A percentile compares a stretch with the other conserved stretches of the same genome.
These are phyloP conservation scores for Ramazzottius varieornatus DNA, from an alignment of 2,888 invertebrate genomes.

Conservation along the genomic window DNA sequence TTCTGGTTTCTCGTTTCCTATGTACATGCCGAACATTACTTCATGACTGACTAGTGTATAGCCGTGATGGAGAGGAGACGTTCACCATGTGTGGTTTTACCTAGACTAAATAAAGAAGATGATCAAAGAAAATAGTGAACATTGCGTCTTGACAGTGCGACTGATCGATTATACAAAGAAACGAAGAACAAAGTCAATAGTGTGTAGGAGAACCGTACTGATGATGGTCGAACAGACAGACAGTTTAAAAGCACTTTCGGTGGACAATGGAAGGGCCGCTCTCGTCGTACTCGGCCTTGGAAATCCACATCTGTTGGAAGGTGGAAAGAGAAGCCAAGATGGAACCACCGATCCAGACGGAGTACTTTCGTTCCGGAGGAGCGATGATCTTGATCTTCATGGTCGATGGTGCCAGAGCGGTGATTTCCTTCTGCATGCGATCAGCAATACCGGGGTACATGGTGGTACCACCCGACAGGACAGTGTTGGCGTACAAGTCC, in stretches of 20 bases:
- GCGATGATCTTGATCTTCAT: constrained; percentile 50
- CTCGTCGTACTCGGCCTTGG: constrained; percentile 88
- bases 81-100: too few species aligned
- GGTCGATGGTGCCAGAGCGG: constrained; percentile 40
- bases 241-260: constrained; percentile 82
- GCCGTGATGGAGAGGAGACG: too few species aligned
- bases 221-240: too few species aligned
- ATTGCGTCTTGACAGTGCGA: too few species aligned
- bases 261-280: constrained; percentile 82
- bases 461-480: constrained; percentile 66
- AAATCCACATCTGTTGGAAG: constrained; percentile 84
- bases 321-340: constrained; percentile 70
- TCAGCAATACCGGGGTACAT: constrained; percentile 94
- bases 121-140: too few species aligned
- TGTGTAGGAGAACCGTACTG: too few species aligned
- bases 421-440: constrained; percentile 91
- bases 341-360: constrained; percentile 93
- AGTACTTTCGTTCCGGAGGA: constrained; percentile 84
- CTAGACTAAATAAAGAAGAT: too few species aligned
- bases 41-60: too few species aligned
- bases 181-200: too few species aligned
- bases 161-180: too few species aligned
- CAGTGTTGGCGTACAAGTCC: constrained; percentile 25
- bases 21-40: too few species aligned
- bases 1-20: too few species aligned